Evolutionary conservation across 1,140 invertebrate genomes (phyloP).

Genomic region (Trissolcus basalis): DNA sequence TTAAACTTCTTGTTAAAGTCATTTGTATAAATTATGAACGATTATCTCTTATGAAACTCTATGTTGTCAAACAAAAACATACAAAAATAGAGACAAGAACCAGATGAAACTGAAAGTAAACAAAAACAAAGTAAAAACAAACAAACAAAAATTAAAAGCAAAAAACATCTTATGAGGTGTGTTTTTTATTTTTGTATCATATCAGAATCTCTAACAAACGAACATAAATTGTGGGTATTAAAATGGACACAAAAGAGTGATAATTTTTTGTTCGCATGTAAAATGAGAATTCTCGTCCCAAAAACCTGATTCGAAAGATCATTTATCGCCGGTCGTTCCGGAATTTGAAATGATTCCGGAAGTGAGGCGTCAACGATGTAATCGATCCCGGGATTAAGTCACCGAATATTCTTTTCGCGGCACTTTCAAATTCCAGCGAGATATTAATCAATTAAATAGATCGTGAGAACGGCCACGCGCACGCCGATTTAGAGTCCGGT

Average conservation of each 20-base stretch:
- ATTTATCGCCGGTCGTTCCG: too few relatives aligned
- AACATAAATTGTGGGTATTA: too few relatives aligned
- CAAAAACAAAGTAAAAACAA: too few relatives aligned
- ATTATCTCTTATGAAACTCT: conserved; percentile 21
- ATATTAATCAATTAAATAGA: conserved; percentile 50
- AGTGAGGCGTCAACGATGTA: background rate
- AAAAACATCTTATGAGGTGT: too few relatives aligned
- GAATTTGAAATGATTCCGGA: background rate
- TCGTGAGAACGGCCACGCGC: conserved; percentile 33
- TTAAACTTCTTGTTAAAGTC: background rate
- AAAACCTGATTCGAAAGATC: conserved; percentile 1
- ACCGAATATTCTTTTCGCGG: conserved; percentile 15
- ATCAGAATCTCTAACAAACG: too few relatives aligned
- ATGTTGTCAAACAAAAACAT: too few relatives aligned
- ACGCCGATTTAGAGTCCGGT: conserved; percentile 6
- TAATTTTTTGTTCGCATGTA: too few relatives aligned
- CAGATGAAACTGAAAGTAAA: too few relatives aligned
- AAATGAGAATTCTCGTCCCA: background rate
- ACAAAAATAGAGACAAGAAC: too few relatives aligned
- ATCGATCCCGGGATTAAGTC: conserved; percentile 36
- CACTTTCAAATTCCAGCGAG: conserved; percentile 37
- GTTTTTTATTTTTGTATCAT: too few relatives aligned
- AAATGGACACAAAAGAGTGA: too few relatives aligned
- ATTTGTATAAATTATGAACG: conserved; percentile 24
- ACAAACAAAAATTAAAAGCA: too few relatives aligned